These are phyloP conservation scores for Tachyglossus aculeatus DNA, from an alignment of 2,797 vertebrate genomes.

Conservation along the genomic window DNA sequence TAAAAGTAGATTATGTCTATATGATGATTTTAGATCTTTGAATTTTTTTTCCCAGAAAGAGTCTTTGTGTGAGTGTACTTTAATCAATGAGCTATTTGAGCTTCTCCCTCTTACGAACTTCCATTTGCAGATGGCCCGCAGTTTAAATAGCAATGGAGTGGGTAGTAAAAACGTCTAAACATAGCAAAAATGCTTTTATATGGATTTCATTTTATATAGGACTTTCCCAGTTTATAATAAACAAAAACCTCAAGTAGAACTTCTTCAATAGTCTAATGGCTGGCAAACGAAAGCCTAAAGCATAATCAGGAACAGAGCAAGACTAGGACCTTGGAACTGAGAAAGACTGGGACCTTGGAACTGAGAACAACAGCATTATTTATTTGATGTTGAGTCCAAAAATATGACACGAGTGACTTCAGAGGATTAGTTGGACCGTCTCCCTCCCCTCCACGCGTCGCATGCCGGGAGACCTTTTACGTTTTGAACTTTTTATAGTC, in stretches of 20 bases:
- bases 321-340: background rate
- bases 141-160: slow-evolving; percentile 8
- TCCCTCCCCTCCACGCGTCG: background rate
- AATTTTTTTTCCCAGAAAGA: background rate
- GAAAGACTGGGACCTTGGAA: background rate
- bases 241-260: background rate
- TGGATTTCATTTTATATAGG: background rate
- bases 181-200: background rate
- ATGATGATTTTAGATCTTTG: background rate
- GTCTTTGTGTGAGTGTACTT: slow-evolving; percentile 30
- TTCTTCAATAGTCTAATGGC: background rate
- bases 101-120: background rate
- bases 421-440: background rate
- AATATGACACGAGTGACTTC: background rate
- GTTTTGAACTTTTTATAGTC: background rate
- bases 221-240: no score
- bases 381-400: background rate
- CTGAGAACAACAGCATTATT: background rate
- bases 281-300: slow-evolving; percentile 19
- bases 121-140: background rate
- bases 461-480: background rate
- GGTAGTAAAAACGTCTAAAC: background rate
- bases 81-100: slow-evolving; percentile 29
- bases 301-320: background rate
- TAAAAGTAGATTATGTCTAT: background rate